Base-by-base conservation (phyloP, 2,113 vertebrate species). In the Coryphaenoides rupestris region DNA sequence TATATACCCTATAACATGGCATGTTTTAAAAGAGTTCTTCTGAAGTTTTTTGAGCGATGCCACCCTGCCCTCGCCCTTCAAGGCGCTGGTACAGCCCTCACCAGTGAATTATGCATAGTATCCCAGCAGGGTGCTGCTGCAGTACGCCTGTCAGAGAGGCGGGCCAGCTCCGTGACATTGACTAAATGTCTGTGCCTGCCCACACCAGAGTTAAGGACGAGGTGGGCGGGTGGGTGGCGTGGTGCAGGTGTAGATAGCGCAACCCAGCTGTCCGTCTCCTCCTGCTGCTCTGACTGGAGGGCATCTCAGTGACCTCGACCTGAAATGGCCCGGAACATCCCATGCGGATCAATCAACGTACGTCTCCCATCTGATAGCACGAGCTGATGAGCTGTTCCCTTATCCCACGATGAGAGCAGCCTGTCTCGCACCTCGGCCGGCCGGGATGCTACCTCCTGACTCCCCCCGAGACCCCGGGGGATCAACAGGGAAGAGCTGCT, bases 51-150 rank as follows among this genome's bases (percentile, higher is more conserved):
- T 60, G 19, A 60, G 58, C 5, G 40, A 19, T 21, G 33, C 40
- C 45, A 60, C 33, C 33, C 47, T 47, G 19, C 33, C 59, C 22
- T 24, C 28, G 26, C 17, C 21, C 21, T 60, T 60, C 12, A 60
- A 60, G 40, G 33, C 19, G 40, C 59, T 60, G 40, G 59, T 60
- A 47, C 40, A 60, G 59, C 47, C 59, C 59, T 47, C 59, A 13
- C 58, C 33, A 60, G n/a, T 60, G 33, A 60, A 47, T 46, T 21
- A n/a, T n/a, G n/a, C n/a, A n/a, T n/a, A n/a, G n/a, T n/a, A n/a
- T n/a, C n/a, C n/a, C n/a, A n/a, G n/a, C n/a, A n/a, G n/a, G n/a
- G n/a, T n/a, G n/a, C n/a, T n/a, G 24, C 28, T 58, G 21, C 59
- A 47, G 19, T 47, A 60, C 10, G 33, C 19, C 19, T 46, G 59